These are phyloP conservation scores for Epinotia nisella DNA, from an alignment of 2,888 invertebrate genomes.

Conservation along the genomic window DNA sequence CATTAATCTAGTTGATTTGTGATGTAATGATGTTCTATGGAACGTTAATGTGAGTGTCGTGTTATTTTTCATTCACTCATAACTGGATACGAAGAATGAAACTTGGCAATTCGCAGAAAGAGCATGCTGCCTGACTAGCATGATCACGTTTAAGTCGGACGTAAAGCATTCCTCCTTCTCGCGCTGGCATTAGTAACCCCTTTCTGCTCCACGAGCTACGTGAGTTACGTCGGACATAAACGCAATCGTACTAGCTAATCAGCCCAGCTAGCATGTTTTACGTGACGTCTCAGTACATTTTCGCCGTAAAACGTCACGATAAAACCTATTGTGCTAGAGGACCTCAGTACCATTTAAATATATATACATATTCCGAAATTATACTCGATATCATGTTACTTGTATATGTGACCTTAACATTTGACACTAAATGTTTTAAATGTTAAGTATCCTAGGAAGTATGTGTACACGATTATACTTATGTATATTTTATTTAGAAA, in stretches of 20 bases:
- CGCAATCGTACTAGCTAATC: too few relatives aligned
- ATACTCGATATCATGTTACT: constrained; percentile 1
- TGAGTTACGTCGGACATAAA: too few relatives aligned
- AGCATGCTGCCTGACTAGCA: neutral
- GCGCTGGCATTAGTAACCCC: too few relatives aligned
- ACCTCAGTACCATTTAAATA: neutral
- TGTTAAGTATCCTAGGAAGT: neutral
- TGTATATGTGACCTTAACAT: neutral
- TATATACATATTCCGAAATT: neutral
- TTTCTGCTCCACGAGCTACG: too few relatives aligned
- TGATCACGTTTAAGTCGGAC: too few relatives aligned
- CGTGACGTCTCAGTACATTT: too few relatives aligned
- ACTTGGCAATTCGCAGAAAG: neutral
- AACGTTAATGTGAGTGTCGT: neutral
- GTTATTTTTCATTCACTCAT: neutral
- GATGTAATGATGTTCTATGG: too few relatives aligned
- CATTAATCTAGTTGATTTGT: neutral
- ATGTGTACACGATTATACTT: neutral
- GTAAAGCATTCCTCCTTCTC: too few relatives aligned
- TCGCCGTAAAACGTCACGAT: too few relatives aligned
- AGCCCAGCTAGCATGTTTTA: too few relatives aligned
- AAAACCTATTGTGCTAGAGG: too few relatives aligned
- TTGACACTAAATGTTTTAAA: neutral
- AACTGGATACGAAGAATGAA: neutral
- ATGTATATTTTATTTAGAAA: neutral